These are phyloP conservation scores for Magallana nippona DNA, from an alignment of 2,888 invertebrate species.

Conservation along the genomic window DNA sequence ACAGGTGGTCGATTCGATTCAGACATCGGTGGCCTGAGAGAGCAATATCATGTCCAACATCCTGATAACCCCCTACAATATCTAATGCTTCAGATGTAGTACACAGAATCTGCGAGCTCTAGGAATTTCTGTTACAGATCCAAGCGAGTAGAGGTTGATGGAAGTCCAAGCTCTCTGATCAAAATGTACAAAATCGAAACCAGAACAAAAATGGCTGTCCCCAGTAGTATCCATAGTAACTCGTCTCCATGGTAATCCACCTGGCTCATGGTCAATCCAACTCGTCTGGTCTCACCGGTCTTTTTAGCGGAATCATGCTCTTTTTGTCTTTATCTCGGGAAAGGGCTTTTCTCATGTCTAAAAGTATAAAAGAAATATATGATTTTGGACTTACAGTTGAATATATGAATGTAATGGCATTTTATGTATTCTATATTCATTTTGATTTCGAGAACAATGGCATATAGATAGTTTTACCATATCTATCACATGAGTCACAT, in stretches of 20 bases:
- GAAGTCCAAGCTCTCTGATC: slow-evolving; percentile 6
- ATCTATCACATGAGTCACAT: too few species aligned
- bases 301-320: slow-evolving; percentile 94
- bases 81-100: neutral
- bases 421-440: neutral
- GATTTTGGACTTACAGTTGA: neutral
- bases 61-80: neutral
- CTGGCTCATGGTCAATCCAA: slow-evolving; percentile 84
- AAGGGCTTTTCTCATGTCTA: slow-evolving; percentile 99
- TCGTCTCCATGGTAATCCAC: slow-evolving; percentile 64
- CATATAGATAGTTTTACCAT: too few species aligned
- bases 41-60: slow-evolving; percentile 10
- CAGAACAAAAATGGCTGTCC: slow-evolving; percentile 51
- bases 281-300: slow-evolving; percentile 97
- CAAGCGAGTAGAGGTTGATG: neutral
- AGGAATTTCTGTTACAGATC: neutral
- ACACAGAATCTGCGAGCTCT: neutral
- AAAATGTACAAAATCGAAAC: slow-evolving; percentile 35
- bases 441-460: neutral
- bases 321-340: slow-evolving; percentile 94
- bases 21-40: neutral
- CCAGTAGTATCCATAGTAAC: slow-evolving; percentile 48
- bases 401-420: too few species aligned
- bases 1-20: slow-evolving; percentile 12
- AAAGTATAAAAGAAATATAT: slow-evolving; percentile 54